phyloP scores from a whole-genome alignment of 2,113 vertebrate genomes.

The Tenrec ecaudatus region DNA sequence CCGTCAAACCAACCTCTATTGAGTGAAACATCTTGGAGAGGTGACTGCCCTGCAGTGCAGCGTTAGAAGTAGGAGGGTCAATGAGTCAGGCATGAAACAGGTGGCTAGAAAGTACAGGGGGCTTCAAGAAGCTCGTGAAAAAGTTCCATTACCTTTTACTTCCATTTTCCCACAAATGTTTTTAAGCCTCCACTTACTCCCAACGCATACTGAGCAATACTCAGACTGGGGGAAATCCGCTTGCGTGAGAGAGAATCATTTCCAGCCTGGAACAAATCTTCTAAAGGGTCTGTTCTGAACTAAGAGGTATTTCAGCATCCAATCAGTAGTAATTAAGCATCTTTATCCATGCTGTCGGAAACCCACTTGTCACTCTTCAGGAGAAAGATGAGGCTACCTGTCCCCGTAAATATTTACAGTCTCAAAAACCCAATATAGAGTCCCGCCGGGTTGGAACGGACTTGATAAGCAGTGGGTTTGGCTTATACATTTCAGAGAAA shows the following conservation, averaged over 20 bases:
- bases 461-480: no score
- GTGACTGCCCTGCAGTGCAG: rapidly evolving
- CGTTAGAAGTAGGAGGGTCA: not conserved
- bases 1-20: not conserved
- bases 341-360: not conserved
- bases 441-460: no score
- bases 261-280: constrained; percentile 51
- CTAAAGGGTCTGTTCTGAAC: constrained; percentile 7
- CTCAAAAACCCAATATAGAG: no score
- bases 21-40: not conserved
- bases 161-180: no score
- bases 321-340: constrained; percentile 56
- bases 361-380: no score
- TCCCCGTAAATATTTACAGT: no score
- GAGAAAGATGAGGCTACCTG: no score
- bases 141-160: no score
- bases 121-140: not conserved
- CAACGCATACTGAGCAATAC: rapidly evolving
- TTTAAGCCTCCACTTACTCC: not conserved
- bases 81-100: not conserved
- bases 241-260: not conserved
- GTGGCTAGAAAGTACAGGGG: not conserved
- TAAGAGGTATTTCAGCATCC: constrained; percentile 44
- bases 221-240: not conserved
- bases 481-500: not conserved